Base-by-base conservation (phyloP, 2,888 invertebrate species). In the Stictocephala bisonia region DNA sequence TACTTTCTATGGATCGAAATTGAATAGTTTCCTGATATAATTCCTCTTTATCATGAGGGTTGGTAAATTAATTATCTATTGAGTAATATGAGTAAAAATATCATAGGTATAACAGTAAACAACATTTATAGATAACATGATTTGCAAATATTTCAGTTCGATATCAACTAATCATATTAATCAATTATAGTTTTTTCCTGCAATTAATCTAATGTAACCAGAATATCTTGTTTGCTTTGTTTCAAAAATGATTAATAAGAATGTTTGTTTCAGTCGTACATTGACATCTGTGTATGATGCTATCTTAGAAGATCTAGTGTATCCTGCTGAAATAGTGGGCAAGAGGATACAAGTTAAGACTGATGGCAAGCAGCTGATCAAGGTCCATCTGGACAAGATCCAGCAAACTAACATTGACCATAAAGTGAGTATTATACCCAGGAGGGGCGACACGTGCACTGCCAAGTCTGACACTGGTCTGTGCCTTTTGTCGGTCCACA, bases 391-490 rank as follows among this genome's bases (percentile, higher is more conserved):
- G 83, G 97, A 98, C 86, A 99, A 98, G 87, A 95, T 93, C 85
- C 97, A 99, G 85, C 98, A 98, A 87, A 99, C 98, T 76, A 98
- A 97, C 81, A 97, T 99, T 86, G 99, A 99, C 88, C 99, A 99
- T 86, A 99, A 99, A 91, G 97, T 69, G 26, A 18, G 13, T 40
- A 13, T n/a, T n/a, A n/a, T n/a, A n/a, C n/a, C n/a, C n/a, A n/a
- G n/a, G n/a, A n/a, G n/a, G n/a, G n/a, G n/a, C 22, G n/a, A 15
- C n/a, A 22, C 18, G 31, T 40, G 60, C 60, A 60, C 60, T 60
- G 60, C 35, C 60, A 60, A 60, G 60, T 60, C 60, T 35, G 60
- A 22, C 22, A 24, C 31, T 22, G 56, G 6, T 11, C 18, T 4
- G 13, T 15, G 27, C 35, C 40, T 29, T 35, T 60, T 11, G 22